Percentiles rank a stretch among this genome's conserved stretches.
Evolutionary conservation across 2,888 invertebrate genomes (phyloP).

Genomic region (Andrena praecox): DNA sequence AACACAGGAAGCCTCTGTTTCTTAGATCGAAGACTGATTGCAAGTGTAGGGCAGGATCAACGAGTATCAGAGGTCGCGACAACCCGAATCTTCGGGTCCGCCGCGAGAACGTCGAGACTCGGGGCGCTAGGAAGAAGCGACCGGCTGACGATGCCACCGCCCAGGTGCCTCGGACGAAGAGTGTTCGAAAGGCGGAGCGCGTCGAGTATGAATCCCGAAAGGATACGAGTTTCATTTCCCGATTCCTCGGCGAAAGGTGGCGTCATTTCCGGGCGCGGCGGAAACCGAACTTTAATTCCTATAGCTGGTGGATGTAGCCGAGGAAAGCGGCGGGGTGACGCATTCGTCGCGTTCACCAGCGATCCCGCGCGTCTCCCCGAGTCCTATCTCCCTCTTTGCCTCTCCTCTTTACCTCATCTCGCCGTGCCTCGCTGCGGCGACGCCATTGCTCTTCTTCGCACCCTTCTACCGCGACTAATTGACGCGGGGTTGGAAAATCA

Average conservation of each 20-base stretch:
- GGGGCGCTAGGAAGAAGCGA: neutral
- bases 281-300: slow-evolving; percentile 72
- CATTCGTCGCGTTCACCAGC: slow-evolving; percentile 47
- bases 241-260: slow-evolving; percentile 65
- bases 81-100: neutral
- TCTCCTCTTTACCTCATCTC: slow-evolving; percentile 41
- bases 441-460: slow-evolving; percentile 80
- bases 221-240: slow-evolving; percentile 72
- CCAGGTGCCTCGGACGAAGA: slow-evolving; percentile 24
- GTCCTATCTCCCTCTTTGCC: slow-evolving; percentile 21
- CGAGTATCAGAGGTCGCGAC: neutral
- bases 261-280: slow-evolving; percentile 70
- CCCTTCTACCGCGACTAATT: slow-evolving; percentile 81
- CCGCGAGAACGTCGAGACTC: neutral
- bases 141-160: slow-evolving; percentile 23
- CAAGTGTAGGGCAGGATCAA: neutral
- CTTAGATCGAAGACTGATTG: no score
- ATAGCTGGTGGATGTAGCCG: slow-evolving; percentile 37
- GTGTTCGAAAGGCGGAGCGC: slow-evolving; percentile 55
- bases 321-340: slow-evolving; percentile 30
- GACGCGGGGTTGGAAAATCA: slow-evolving; percentile 81
- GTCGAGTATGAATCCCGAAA: slow-evolving; percentile 57
- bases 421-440: slow-evolving; percentile 36
- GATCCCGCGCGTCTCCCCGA: slow-evolving; percentile 31
- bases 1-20: no score